Conservation (phyloP, 2,797 vertebrate genomes). For the Sebastes vulpes region DNA sequence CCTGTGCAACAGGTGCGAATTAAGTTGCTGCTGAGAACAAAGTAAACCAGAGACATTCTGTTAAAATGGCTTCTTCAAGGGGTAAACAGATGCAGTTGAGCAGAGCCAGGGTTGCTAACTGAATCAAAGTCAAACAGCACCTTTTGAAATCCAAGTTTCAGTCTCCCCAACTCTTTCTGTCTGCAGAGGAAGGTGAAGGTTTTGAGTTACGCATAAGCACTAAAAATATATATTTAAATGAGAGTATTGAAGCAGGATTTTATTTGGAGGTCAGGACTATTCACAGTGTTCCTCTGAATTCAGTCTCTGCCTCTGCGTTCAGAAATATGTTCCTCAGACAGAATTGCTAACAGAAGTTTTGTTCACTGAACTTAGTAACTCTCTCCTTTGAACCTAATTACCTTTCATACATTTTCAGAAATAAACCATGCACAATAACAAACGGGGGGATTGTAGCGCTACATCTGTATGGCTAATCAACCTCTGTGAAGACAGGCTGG, state of each 20-base stretch:
- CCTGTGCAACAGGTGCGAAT: slow-evolving; percentile 43
- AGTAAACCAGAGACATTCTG: background rate
- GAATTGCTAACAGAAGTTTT: background rate
- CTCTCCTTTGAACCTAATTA: slow-evolving; percentile 20
- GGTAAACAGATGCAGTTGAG: slow-evolving; percentile 12
- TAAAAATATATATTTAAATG: slow-evolving; percentile 13
- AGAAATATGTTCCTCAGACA: background rate
- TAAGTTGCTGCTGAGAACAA: slow-evolving; percentile 17
- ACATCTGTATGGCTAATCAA: slow-evolving; percentile 32
- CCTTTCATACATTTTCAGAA: background rate
- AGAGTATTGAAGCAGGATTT: slow-evolving; percentile 24
- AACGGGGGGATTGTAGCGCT: background rate
- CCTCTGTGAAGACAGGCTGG: slow-evolving; percentile 28
- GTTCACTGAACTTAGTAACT: background rate
- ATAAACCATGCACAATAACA: background rate
- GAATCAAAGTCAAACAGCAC: slow-evolving; percentile 17
- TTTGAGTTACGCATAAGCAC: background rate
- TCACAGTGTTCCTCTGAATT: background rate
- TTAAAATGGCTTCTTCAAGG: slow-evolving; percentile 11
- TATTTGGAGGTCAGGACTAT: background rate
- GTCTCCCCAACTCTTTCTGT: background rate
- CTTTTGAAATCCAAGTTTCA: slow-evolving; percentile 25
- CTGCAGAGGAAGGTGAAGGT: background rate
- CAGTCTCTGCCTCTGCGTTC: background rate
- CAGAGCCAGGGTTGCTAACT: background rate